Evolutionary conservation across 2,888 invertebrate species (phyloP).

Genomic region (Fragum sueziense): DNA sequence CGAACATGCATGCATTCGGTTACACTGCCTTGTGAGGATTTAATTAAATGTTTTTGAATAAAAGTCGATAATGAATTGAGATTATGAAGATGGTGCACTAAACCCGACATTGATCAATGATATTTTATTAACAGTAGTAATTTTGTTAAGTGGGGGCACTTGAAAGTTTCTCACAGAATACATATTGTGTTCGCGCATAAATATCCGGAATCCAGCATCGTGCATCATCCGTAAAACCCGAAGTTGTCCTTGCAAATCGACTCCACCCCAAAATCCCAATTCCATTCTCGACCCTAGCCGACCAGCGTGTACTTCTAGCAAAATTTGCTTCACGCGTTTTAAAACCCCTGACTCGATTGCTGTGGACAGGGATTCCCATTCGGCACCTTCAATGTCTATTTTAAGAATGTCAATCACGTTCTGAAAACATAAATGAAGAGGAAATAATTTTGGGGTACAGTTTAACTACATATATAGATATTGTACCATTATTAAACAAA

Average conservation of each 20-base stretch:
- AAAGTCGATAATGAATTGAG: background rate
- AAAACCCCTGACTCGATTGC: constrained; percentile 10
- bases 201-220: constrained; percentile 17
- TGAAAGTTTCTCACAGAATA: constrained; percentile 12
- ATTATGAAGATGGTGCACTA: background rate
- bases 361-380: constrained; percentile 24
- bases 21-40: too few relatives aligned
- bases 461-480: too few relatives aligned
- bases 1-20: too few relatives aligned
- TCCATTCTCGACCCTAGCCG: background rate
- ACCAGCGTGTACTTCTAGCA: constrained; percentile 29
- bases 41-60: too few relatives aligned
- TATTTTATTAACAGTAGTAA: constrained; percentile 18
- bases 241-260: background rate
- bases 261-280: constrained; percentile 16
- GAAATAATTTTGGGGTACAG: too few relatives aligned
- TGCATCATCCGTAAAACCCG: constrained; percentile 14
- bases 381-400: constrained; percentile 31
- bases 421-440: too few relatives aligned
- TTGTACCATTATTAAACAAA: too few relatives aligned
- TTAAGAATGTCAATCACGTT: constrained; percentile 33
- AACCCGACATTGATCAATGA: constrained; percentile 11
- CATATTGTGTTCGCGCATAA: constrained; percentile 27
- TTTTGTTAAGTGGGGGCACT: background rate
- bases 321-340: constrained; percentile 20